Conservation (phyloP, 2,797 vertebrate species). For the Diceros bicornis region DNA sequence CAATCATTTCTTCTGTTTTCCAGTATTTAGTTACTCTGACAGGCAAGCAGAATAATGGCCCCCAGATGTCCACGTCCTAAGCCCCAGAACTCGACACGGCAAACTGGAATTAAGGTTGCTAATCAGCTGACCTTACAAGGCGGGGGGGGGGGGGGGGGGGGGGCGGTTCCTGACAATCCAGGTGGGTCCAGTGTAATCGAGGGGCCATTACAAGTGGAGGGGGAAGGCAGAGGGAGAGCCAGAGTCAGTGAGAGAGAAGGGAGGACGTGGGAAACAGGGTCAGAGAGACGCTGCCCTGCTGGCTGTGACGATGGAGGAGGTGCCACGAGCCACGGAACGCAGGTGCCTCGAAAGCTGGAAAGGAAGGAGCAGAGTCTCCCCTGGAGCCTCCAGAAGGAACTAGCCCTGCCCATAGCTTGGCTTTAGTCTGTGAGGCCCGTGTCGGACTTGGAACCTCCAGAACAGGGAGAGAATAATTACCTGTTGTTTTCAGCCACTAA, state of each 20-base stretch:
- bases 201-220: fast-evolving
- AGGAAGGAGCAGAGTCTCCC: not conserved
- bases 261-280: fast-evolving
- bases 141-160: too few relatives aligned
- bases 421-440: fast-evolving
- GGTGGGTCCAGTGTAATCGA: not conserved
- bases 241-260: fast-evolving
- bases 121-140: fast-evolving
- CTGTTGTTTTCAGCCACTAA: not conserved
- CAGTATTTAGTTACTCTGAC: fast-evolving
- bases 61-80: not conserved
- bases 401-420: fast-evolving
- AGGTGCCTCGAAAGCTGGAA: fast-evolving
- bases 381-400: fast-evolving
- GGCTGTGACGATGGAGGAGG: not conserved
- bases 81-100: fast-evolving
- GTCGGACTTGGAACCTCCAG: fast-evolving
- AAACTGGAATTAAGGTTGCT: fast-evolving
- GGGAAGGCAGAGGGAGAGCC: not conserved
- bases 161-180: fast-evolving
- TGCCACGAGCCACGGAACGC: fast-evolving
- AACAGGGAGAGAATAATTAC: fast-evolving
- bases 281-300: fast-evolving
- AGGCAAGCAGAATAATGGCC: not conserved
- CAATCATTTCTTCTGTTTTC: fast-evolving